These are phyloP conservation scores for Plagodis pulveraria DNA, from an alignment of 2,888 invertebrate species.

Conservation along the genomic window DNA sequence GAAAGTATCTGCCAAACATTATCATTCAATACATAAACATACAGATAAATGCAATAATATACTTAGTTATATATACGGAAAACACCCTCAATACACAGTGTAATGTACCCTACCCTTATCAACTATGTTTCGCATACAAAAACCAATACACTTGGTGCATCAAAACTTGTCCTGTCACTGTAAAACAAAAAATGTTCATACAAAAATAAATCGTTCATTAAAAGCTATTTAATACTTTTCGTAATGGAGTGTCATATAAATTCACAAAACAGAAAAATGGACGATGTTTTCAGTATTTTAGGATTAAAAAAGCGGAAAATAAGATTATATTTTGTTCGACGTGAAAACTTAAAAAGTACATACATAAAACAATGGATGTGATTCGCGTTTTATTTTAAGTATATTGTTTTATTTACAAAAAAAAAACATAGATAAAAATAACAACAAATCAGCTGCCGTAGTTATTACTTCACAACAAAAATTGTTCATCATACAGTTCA, in stretches of 20 bases:
- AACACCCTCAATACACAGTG: conserved; percentile 50
- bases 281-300: conserved; percentile 23
- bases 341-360: conserved; percentile 21
- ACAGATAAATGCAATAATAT: conserved; percentile 35
- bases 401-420: conserved; percentile 44
- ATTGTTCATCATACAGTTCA: conserved; percentile 18
- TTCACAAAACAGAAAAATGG: conserved; percentile 31
- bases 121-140: conserved; percentile 60
- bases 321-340: conserved; percentile 25
- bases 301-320: conserved; percentile 18
- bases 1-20: too few species aligned
- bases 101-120: conserved; percentile 53
- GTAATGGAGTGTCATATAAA: conserved; percentile 53
- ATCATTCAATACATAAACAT: neutral
- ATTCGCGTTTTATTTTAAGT: conserved; percentile 53
- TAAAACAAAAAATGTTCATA: conserved; percentile 63
- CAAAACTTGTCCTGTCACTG: conserved; percentile 46
- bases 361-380: conserved; percentile 47
- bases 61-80: conserved; percentile 40
- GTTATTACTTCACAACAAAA: conserved; percentile 50
- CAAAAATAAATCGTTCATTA: conserved; percentile 72
- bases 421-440: conserved; percentile 44
- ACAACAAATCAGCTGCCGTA: conserved; percentile 63
- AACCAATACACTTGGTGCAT: conserved; percentile 65
- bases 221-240: conserved; percentile 62